Base-by-base conservation (phyloP, 2,888 invertebrate species). In the Lasioglossum pauxillum region DNA sequence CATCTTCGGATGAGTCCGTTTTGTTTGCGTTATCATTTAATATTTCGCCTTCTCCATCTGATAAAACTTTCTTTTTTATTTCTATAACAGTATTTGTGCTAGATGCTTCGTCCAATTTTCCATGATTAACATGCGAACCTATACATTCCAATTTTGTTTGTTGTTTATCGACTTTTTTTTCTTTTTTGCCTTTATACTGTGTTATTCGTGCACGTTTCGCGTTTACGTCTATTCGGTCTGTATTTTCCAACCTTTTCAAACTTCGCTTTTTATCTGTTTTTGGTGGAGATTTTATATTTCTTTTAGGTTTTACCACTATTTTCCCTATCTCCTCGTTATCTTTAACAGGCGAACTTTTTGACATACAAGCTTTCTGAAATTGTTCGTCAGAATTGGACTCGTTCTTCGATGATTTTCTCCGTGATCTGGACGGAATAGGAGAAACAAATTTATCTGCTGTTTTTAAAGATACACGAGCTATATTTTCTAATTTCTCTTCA, bases 111-210 rank as follows among this genome's bases (percentile, higher is more conserved):
- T 49, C 67, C 12, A 35, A 23, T 81, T 85, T 87, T 19, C 19
- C 44, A 12, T 72, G 19, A 7, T 82, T 46, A 27, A 71, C 8
- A 78, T 71, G 53, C 76, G 74, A 78, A 74, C 91, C 80, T 31
- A 72, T 85, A 75, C 75, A 80, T 83, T 94, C 94, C 92, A 93
- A 95, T 95, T 86, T 95, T 84, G 87, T 95, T 95, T 93, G 93
- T 75, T 96, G 91, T 95, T 96, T 92, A 94, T 96, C 94, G 95
- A 14, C 95, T 92, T 95, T 95, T 60, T 94, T 95, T 71, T 95
- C 95, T 57, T 93, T 91, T 85, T 94, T 94, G 85, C 84, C 92
- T 90, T 94, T 95, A 12, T 71, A 78, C 0, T 89, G 77, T 3
- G 88, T 35, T 14, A 87, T 38, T 0, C 88, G 73, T 19, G 88